phyloP scores from a whole-genome alignment of 2,113 vertebrate species.

The Cochlearius cochlearius region DNA sequence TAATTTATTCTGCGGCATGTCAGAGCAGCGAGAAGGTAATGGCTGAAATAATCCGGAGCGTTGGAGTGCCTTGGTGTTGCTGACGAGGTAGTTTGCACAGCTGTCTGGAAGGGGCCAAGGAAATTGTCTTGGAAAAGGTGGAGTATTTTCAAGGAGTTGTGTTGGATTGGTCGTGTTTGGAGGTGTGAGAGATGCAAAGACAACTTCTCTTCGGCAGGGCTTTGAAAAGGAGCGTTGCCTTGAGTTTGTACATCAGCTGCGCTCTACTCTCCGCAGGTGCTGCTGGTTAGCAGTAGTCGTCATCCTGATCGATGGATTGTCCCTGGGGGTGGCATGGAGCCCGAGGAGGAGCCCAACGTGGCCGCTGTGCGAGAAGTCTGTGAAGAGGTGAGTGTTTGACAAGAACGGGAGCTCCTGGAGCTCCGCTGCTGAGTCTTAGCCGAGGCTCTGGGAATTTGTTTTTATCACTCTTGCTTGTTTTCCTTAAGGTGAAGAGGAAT shows the following conservation, averaged over 20 bases:
- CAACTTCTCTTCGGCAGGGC: not conserved
- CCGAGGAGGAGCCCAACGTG: constrained; percentile 90
- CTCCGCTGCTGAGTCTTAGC: rapidly evolving
- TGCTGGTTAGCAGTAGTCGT: constrained; percentile 96
- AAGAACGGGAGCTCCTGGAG: not conserved
- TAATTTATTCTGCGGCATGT: rapidly evolving
- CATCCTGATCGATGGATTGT: constrained; percentile 98
- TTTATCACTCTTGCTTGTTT: not conserved
- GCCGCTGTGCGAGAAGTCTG: constrained; percentile 95
- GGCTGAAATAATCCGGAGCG: not conserved
- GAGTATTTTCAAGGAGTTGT: rapidly evolving
- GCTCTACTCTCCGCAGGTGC: constrained; percentile 76
- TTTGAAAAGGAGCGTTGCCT: rapidly evolving
- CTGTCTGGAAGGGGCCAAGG: not conserved
- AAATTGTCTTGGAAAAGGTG: not conserved
- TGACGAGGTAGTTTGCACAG: not conserved
- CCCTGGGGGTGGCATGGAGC: constrained; percentile 97
- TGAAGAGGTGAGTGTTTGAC: constrained; percentile 83
- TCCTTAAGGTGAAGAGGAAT: not conserved
- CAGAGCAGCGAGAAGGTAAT: not conserved
- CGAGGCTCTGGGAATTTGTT: rapidly evolving
- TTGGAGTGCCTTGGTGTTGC: not conserved
- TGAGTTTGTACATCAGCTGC: not conserved
- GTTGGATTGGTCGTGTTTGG: rapidly evolving
- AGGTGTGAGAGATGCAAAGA: not conserved